Evolutionary conservation across 2,113 vertebrate species (phyloP), one percentile per base, ranked within the genome.

Genomic region (Plectropomus leopardus): DNA sequence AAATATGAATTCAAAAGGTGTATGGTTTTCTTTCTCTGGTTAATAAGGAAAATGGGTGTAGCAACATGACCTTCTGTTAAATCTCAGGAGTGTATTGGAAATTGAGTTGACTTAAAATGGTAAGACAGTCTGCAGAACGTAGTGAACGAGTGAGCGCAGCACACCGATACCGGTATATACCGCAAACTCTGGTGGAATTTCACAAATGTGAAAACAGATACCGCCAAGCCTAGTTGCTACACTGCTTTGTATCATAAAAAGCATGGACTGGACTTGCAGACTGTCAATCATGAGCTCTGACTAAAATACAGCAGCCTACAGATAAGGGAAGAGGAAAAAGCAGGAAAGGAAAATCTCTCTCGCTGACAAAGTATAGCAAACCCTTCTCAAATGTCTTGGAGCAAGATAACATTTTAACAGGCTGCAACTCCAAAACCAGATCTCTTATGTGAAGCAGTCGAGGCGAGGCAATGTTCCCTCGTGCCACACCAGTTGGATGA

Each of bases 351-450:
- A 70, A 80, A 69, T 69, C 72, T 80, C 44, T 44, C 36, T 63
- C 3, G 0, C 75, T 76, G 80, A 64, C 73, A 81, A 69, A 84
- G 60, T 78, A 70, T 21, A 72, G 71, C 73, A 55, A 86, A 83
- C 64, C 61, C 54, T 66, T 76, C 40, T 86, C 53, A 72, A 79
- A 85, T 76, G 78, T 78, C 77, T 84, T 65, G 44, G 34, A 91
- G 85, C 16, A 17, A 81, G 84, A 86, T 85, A 83, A 78, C 59
- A 57, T 85, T 89, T 82, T 78, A 91, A 87, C 77, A 72, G 72
- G 30, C 72, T 76, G 66, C 30, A 70, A 57, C 74, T 88, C 71
- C 42, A 65, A 72, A 83, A 76, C 34, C 82, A 54, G 80, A 71
- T 85, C 79, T 80, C 75, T 86, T 75, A 65, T 86, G 77, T 57